Evolutionary conservation across 2,888 invertebrate genomes (phyloP), one percentile per base, ranked within the genome.

Genomic region (Apamea anceps): DNA sequence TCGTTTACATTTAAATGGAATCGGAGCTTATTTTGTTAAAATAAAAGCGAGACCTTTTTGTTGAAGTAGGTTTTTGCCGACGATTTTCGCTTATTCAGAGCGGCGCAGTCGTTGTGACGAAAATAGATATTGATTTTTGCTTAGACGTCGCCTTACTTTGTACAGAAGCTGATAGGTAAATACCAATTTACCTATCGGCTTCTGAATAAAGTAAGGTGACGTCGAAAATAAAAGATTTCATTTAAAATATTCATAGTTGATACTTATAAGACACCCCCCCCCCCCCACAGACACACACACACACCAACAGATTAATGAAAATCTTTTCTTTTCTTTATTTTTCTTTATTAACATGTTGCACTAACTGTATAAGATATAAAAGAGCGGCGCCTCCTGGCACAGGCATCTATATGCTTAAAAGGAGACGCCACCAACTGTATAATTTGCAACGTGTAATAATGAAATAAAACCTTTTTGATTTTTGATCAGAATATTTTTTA

Each of bases 41-140:
- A 87, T 77, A 87, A 87, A 87, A 70, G 72, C 65, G 63, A 77
- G 68, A 70, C 81, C 75, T 84, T 84, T 85, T 87, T 80, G 76
- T 57, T 65, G 51, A 48, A 73, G 60, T 25, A 80, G 76, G 80
- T 70, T 84, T 76, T 87, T 75, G 63, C 63, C 75, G 71, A 75
- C 68, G 60, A 72, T 68, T 67, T 73, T 63, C 79, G 73, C n/a
- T 75, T 65, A 54, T 82, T 65, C 67, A 68, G 62, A 75, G 65
- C 45, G 37, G 62, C 57, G 42, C 62, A 65, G 54, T 54, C 77
- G 63, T 66, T 73, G 71, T 73, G 71, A 74, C 80, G 32, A 57
- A 84, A 84, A 84, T 74, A 86, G 66, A 80, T 87, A 80, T 85
- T 77, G 84, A 82, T 82, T 78, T 71, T 72, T 70, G 51, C 73